Conservation (phyloP, 1,140 invertebrate species). For the Polypedilum vanderplanki region DNA sequence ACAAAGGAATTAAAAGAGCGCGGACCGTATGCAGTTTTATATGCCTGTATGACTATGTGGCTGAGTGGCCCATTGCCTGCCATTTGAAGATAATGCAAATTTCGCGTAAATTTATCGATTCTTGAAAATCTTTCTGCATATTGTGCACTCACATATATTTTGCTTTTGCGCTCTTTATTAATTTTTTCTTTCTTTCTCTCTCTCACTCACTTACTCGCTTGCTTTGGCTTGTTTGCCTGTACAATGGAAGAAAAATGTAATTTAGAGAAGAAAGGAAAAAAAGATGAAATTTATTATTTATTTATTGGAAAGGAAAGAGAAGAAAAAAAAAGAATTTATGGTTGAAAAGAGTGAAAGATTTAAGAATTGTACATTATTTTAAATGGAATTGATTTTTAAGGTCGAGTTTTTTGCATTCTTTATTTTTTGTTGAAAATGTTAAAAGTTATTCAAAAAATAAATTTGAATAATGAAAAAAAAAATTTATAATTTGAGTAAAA, state of each 20-base stretch:
- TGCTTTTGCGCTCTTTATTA: background rate
- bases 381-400: too few relatives aligned
- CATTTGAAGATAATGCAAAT: background rate
- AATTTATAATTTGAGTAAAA: too few relatives aligned
- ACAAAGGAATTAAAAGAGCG: background rate
- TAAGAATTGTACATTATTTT: too few relatives aligned
- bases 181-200: background rate
- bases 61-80: background rate
- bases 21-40: background rate
- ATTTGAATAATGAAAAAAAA: too few relatives aligned
- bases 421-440: too few relatives aligned
- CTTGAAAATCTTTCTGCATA: conserved; percentile 10
- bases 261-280: background rate
- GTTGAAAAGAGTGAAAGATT: too few relatives aligned
- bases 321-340: too few relatives aligned
- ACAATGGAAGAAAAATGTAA: conserved; percentile 3
- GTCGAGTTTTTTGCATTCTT: too few relatives aligned
- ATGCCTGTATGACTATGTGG: background rate
- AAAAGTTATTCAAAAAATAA: too few relatives aligned
- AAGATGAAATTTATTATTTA: too few relatives aligned
- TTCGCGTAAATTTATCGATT: conserved; percentile 18
- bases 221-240: background rate
- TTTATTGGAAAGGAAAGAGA: too few relatives aligned
- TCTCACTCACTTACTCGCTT: background rate
- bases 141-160: background rate